Conservation (phyloP, 92 coral and sea anemone genomes). For the Palythoa heliodiscus region DNA sequence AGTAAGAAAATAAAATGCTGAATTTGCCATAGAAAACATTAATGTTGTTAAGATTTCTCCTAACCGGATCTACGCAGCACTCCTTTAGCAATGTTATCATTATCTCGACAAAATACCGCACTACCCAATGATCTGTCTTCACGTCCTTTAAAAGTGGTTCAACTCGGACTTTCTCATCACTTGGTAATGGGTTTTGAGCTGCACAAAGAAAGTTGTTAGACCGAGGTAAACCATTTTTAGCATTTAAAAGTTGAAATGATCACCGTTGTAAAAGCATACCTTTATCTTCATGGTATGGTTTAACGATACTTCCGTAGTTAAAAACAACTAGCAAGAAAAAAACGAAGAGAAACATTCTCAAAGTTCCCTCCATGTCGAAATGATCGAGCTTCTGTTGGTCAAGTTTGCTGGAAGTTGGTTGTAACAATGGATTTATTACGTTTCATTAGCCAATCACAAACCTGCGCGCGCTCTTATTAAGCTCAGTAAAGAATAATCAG, state of each 20-base stretch:
- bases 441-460: not conserved
- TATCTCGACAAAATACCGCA: not conserved
- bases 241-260: not conserved
- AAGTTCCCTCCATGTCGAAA: slow-evolving; percentile 31
- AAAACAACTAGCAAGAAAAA: not conserved
- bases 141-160: not conserved
- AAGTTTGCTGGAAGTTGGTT: slow-evolving; percentile 13
- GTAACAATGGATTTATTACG: slow-evolving; percentile 13
- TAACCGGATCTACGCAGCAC: not conserved
- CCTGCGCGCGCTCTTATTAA: not conserved
- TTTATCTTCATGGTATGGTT: not conserved
- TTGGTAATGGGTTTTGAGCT: not conserved
- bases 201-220: not conserved
- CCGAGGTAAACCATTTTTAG: no score
- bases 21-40: not conserved
- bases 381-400: slow-evolving; percentile 27
- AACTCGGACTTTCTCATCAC: not conserved
- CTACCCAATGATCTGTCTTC: not conserved
- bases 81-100: not conserved
- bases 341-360: slow-evolving; percentile 21
- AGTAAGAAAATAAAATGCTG: not conserved
- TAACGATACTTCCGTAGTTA: not conserved
- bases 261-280: not conserved
- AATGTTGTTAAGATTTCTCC: not conserved
- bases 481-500: not conserved